Evolutionary conservation across 2,888 invertebrate genomes (phyloP).

Genomic region (Nysson spinosus): DNA sequence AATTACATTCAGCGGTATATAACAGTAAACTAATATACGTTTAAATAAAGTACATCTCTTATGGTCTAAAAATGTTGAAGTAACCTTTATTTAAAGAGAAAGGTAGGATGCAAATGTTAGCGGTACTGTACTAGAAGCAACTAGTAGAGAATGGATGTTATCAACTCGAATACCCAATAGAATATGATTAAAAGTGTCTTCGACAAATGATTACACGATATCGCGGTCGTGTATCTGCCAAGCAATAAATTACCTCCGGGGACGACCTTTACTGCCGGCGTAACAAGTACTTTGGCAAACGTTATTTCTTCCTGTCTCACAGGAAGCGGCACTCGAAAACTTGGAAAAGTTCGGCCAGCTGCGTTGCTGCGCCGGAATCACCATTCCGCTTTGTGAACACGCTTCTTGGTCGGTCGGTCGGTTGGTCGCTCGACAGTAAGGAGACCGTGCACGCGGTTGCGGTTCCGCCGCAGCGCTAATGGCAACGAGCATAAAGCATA

Average conservation of each 20-base stretch:
- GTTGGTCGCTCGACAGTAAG: not conserved
- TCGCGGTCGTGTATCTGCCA: slow-evolving; percentile 25
- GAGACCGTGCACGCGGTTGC: slow-evolving; percentile 25
- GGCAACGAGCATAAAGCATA: slow-evolving; percentile 54
- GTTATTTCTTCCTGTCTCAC: slow-evolving; percentile 42
- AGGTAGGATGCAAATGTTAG: not conserved
- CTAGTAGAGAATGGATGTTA: slow-evolving; percentile 3
- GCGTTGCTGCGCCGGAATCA: too few relatives aligned
- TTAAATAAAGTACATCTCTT: too few relatives aligned
- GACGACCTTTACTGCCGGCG: slow-evolving; percentile 28
- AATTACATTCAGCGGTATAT: too few relatives aligned
- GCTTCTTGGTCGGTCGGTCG: slow-evolving; percentile 8
- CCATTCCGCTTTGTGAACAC: too few relatives aligned
- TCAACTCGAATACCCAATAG: not conserved
- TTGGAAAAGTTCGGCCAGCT: slow-evolving; percentile 44
- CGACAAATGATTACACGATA: slow-evolving; percentile 33
- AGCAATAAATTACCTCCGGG: slow-evolving; percentile 35
- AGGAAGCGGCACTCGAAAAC: slow-evolving; percentile 36
- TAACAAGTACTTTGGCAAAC: slow-evolving; percentile 48
- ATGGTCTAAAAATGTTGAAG: too few relatives aligned
- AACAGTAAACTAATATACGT: too few relatives aligned
- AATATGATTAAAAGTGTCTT: slow-evolving; percentile 18
- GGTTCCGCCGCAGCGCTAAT: slow-evolving; percentile 55
- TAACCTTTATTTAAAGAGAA: too few relatives aligned
- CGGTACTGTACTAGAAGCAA: slow-evolving; percentile 10